phyloP scores from a whole-genome alignment of 1,140 invertebrate species.

The Drosophila navojoa region DNA sequence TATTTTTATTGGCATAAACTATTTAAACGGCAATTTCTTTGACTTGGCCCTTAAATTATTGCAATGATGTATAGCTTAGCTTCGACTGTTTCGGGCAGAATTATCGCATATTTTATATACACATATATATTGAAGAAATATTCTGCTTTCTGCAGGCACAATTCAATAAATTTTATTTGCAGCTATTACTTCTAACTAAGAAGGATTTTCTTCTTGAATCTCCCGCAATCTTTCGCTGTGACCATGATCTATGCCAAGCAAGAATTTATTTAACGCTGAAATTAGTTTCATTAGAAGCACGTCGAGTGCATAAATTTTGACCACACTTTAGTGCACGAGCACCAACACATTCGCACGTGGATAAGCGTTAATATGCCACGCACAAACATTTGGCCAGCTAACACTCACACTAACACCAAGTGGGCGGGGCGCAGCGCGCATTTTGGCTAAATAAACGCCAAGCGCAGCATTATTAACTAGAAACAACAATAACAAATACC shows the following conservation, averaged over 20 bases:
- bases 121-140: too few relatives aligned
- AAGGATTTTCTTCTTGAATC: background rate
- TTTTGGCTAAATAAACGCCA: slow-evolving; percentile 65
- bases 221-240: background rate
- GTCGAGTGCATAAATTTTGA: slow-evolving; percentile 37
- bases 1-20: too few relatives aligned
- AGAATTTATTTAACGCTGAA: slow-evolving; percentile 51
- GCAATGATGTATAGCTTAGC: too few relatives aligned
- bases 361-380: slow-evolving; percentile 39
- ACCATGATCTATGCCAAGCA: background rate
- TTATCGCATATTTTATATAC: too few relatives aligned
- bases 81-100: too few relatives aligned
- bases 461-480: slow-evolving; percentile 46
- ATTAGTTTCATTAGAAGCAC: slow-evolving; percentile 70
- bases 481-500: slow-evolving; percentile 36
- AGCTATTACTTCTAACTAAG: too few relatives aligned
- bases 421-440: slow-evolving; percentile 11
- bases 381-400: slow-evolving; percentile 30
- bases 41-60: too few relatives aligned
- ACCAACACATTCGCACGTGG: slow-evolving; percentile 40
- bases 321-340: slow-evolving; percentile 3
- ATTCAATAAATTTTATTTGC: background rate
- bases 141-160: background rate
- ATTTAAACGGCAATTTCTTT: too few relatives aligned
- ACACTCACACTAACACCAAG: slow-evolving; percentile 11